Base-by-base conservation (phyloP, 2,113 vertebrate genomes). In the Cynopterus brachyotis region DNA sequence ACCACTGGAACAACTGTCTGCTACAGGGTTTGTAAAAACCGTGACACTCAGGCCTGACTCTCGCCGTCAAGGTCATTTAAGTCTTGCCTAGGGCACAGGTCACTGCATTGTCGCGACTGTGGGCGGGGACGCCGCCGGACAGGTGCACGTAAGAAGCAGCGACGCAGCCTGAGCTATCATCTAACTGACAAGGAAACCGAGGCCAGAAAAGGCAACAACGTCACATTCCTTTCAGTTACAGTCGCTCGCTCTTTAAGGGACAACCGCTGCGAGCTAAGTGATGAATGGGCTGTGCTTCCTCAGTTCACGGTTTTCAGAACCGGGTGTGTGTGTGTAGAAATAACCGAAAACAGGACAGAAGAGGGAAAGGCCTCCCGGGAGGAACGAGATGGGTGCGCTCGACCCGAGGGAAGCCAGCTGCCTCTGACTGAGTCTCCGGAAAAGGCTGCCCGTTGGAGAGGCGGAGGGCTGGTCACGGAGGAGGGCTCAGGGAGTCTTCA, bases 381-480 rank as follows among this genome's bases (percentile, higher is more conserved):
- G 22, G 66, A 15, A 64, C 24, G 11, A 70, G 40, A 57, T n/a
- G n/a, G n/a, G n/a, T n/a, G n/a, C n/a, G n/a, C n/a, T n/a, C n/a
- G n/a, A n/a, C n/a, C n/a, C n/a, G n/a, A n/a, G n/a, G n/a, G n/a
- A n/a, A n/a, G n/a, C n/a, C n/a, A n/a, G n/a, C n/a, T n/a, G n/a
- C n/a, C n/a, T n/a, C n/a, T n/a, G n/a, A n/a, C n/a, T n/a, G n/a
- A n/a, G n/a, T n/a, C n/a, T n/a, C n/a, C n/a, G n/a, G n/a, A n/a
- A 45, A 79, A 47, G 0, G 20, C 6, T 50, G 20, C 0, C 0
- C 0, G 7, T 5, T 3, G 17, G 16, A 66, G n/a, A 5, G 22
- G 32, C 5, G 32, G 24, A 40, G 15, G 9, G 28, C 2, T 0
- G 12, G 5, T 17, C 11, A 5, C 3, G 28, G 55, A 37, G 28